Evolutionary conservation across 2,888 invertebrate genomes (phyloP), one percentile per base, ranked within the genome.

Genomic region (Andrena minutula): DNA sequence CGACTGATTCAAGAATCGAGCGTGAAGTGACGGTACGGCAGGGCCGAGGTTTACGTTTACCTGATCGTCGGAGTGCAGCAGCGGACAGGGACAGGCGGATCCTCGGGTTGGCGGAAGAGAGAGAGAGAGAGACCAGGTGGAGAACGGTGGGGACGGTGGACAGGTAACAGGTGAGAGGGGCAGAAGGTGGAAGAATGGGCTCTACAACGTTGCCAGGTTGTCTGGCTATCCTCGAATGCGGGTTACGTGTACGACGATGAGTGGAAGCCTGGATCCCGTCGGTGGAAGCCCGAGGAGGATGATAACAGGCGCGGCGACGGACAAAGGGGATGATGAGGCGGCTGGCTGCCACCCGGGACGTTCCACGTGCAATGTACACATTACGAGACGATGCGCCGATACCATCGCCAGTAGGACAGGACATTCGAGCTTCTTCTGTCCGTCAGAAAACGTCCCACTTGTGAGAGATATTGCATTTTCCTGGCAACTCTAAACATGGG

Each of bases 1-100:
- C 91, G 90, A 93, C 92, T 93, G 93, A 92, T 89, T 91, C 91
- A 88, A 89, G 89, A 90, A 88, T 86, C 86, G 83, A 87, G 87
- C 84, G 87, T 86, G 85, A 88, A 88, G 90, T 86, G 84, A 85
- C 69, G 83, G 79, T 80, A 80, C 77, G 61, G 75, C 64, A 49
- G 84, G 83, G 61, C 79, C 77, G 84, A 82, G 88, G 87, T 89
- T 89, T 86, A 89, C 87, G 89, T 89, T 90, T 89, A 90, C 90
- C 89, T 86, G 90, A 81, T 83, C 80, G 83, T 63, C 71, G 26
- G 86, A 68, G 83, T 82, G 89, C 80, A 88, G 89, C 88, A 77
- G 78, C 6, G 20, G 23, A 61, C 30, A 16, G 49, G 16, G 81
- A 68, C 26, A 23, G 10, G 32, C 32, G 0, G 65, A 70, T 51